A percentile compares a stretch with the other conserved stretches of the same genome.
Conservation (phyloP, 1,140 invertebrate species). For the Micrasema longulum region DNA sequence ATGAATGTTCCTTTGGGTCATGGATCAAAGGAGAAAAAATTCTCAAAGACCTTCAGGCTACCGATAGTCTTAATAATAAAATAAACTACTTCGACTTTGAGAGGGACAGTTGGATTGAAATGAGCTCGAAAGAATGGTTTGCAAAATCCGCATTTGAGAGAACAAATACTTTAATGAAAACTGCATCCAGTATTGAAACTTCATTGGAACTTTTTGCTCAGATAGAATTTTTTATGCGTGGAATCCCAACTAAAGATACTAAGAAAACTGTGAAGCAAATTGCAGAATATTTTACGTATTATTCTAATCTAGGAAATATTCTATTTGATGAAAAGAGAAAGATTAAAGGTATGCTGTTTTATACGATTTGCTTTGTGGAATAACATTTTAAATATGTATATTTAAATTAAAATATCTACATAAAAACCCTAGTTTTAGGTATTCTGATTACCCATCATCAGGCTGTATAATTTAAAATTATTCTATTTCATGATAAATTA, state of each 20-base stretch:
- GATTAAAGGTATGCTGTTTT: not conserved
- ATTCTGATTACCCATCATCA: no score
- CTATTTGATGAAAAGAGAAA: not conserved
- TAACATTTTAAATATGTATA: no score
- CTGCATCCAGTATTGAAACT: conserved; percentile 54
- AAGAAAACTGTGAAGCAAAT: conserved; percentile 51
- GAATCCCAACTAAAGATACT: conserved; percentile 55
- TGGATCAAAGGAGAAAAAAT: not conserved
- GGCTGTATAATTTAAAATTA: no score
- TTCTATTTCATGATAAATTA: no score
- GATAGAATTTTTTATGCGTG: conserved; percentile 55
- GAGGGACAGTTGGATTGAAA: no score
- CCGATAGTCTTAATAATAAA: conserved; percentile 20
- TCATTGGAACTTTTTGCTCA: conserved; percentile 55
- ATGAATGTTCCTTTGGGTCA: not conserved
- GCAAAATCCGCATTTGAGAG: conserved; percentile 10
- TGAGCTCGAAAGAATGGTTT: conserved; percentile 4
- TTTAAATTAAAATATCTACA: no score
- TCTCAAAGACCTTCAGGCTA: not conserved
- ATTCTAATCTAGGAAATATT: conserved; percentile 46
- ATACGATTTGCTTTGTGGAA: no score
- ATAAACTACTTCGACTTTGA: not conserved
- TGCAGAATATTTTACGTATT: conserved; percentile 57
- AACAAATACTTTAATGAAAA: conserved; percentile 49
- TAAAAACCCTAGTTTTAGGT: no score